Evolutionary conservation across 2,888 invertebrate genomes (phyloP), one percentile per base, ranked within the genome.

Genomic region (Nemotelus nigrinus): DNA sequence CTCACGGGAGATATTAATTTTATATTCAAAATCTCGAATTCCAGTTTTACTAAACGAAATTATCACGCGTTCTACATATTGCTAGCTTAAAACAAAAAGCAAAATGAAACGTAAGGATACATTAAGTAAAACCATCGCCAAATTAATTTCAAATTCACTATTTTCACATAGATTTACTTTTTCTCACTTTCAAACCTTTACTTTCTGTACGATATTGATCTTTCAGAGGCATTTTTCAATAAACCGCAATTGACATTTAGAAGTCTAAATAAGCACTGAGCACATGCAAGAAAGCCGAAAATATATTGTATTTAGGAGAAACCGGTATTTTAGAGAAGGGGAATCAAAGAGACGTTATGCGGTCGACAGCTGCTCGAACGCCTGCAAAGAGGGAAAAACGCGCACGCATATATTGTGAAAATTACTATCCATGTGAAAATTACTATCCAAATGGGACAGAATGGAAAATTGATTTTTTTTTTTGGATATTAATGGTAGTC

Each of bases 161-260:
- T 58, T 58, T 58, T 58, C 25, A 7, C n/a, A 25, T 25, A 58
- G 25, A 58, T 58, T 58, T 7, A 58, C 58, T n/a, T 58, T 58
- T 58, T 25, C 58, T 58, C 58, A 58, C 25, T 58, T 58, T 7
- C 25, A n/a, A 58, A 58, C 25, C 25, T 58, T 58, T 58, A 58
- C 25, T 58, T 58, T 1, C 7, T 58, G 1, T 58, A 58, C 58
- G 58, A 58, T 58, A 58, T 58, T 58, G 25, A 58, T 58, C 7
- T 58, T 58, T 58, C 58, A 25, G 25, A 58, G 7, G 25, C 58
- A 58, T 58, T 58, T 25, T 58, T 58, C 58, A 58, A 58, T n/a
- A 10, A 58, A 8, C 7, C 25, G 58, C 10, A n/a, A 6, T 58
- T n/a, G 25, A 10, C 25, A n/a, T 58, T n/a, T 58, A 58, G 58